phyloP scores from a whole-genome alignment of 2,797 vertebrate species.

The Mallotus villosus region DNA sequence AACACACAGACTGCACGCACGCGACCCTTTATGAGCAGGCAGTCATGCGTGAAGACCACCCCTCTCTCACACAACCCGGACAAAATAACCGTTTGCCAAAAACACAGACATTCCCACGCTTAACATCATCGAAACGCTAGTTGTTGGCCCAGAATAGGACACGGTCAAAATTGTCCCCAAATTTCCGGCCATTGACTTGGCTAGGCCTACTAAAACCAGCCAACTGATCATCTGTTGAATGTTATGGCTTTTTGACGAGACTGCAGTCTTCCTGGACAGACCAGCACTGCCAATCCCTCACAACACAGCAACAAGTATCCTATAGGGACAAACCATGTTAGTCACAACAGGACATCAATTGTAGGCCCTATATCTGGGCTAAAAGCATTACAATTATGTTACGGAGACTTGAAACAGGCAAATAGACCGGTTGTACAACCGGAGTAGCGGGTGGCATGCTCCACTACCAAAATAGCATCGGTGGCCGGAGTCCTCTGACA shows the following conservation, averaged over 20 bases:
- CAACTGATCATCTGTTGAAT: background rate
- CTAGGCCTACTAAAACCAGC: background rate
- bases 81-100: constrained; percentile 28
- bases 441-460: too few species aligned
- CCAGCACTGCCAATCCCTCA: background rate
- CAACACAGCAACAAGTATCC: constrained; percentile 9
- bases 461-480: too few species aligned
- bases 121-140: background rate
- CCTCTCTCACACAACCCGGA: constrained; percentile 16
- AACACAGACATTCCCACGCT: constrained; percentile 14
- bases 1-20: constrained; percentile 32
- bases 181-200: background rate
- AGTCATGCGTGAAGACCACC: constrained; percentile 36
- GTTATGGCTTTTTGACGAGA: background rate
- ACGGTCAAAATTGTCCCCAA: background rate
- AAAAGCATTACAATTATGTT: too few species aligned
- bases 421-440: too few species aligned
- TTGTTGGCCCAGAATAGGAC: background rate
- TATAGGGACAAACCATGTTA: too few species aligned
- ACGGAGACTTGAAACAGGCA: too few species aligned
- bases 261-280: background rate
- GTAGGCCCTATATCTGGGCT: too few species aligned
- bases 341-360: too few species aligned
- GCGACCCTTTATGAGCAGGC: constrained; percentile 31
- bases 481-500: too few species aligned